These are phyloP conservation scores for Synergus gifuensis DNA, from an alignment of 2,888 invertebrate genomes.

Conservation along the genomic window DNA sequence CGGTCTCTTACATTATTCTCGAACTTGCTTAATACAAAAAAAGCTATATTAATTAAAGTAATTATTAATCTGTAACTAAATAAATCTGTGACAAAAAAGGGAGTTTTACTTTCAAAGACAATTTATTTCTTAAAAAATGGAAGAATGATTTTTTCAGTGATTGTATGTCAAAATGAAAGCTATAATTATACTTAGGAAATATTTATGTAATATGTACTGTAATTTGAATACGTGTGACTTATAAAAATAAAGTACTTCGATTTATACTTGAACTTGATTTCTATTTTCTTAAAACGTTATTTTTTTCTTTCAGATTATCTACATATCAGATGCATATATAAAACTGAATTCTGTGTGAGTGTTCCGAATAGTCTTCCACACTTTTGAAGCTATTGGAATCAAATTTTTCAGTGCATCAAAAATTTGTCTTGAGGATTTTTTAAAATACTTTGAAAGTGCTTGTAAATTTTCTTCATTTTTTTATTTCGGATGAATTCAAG, in stretches of 20 bases:
- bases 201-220: background rate
- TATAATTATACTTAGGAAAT: background rate
- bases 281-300: background rate
- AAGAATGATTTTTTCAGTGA: no score
- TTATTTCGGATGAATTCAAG: no score
- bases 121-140: background rate
- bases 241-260: background rate
- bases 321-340: no score
- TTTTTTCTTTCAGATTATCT: background rate
- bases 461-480: no score
- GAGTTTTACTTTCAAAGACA: background rate
- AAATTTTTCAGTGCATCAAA: no score
- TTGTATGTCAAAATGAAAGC: no score
- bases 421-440: no score
- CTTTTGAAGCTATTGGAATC: no score
- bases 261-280: background rate
- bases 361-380: no score
- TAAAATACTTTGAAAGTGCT: no score
- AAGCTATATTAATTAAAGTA: background rate
- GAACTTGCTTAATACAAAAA: background rate
- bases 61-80: background rate
- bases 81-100: background rate
- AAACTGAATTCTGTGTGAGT: no score
- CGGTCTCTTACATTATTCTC: background rate
- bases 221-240: conserved; percentile 1